phyloP scores from a whole-genome alignment of 2,797 vertebrate species.

The Semaprochilodus insignis region DNA sequence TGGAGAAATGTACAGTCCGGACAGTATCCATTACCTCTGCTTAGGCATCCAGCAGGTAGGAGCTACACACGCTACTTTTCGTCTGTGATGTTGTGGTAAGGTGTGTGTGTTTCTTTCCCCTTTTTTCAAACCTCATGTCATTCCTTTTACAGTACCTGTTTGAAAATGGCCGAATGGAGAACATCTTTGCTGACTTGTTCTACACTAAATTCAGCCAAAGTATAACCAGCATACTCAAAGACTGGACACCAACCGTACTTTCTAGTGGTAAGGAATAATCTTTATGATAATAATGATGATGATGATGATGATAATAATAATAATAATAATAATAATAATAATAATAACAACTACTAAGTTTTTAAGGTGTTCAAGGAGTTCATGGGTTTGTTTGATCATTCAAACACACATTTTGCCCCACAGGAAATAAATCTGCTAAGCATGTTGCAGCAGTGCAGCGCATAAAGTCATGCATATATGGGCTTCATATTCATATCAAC shows the following conservation, averaged over 20 bases:
- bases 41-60: conserved; percentile 97
- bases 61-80: neutral
- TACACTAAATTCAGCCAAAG: conserved; percentile 93
- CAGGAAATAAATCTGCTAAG: too few relatives aligned
- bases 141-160: conserved; percentile 86
- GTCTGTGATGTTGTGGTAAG: neutral
- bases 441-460: too few relatives aligned
- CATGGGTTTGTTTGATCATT: too few relatives aligned
- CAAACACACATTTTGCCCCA: too few relatives aligned
- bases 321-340: too few relatives aligned
- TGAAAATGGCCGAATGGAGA: conserved; percentile 97
- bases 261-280: conserved; percentile 84
- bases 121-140: neutral
- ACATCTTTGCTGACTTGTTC: conserved; percentile 97
- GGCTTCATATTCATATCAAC: too few relatives aligned
- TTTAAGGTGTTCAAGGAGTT: too few relatives aligned
- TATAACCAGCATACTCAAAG: conserved; percentile 89
- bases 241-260: conserved; percentile 90
- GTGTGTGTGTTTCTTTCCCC: neutral
- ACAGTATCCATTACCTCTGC: conserved; percentile 98
- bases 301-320: too few relatives aligned
- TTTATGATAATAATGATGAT: neutral
- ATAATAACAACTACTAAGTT: too few relatives aligned
- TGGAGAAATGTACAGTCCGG: conserved; percentile 88
- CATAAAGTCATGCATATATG: too few relatives aligned